phyloP scores from a whole-genome alignment of 2,797 vertebrate species.

The Anniella stebbinsi region DNA sequence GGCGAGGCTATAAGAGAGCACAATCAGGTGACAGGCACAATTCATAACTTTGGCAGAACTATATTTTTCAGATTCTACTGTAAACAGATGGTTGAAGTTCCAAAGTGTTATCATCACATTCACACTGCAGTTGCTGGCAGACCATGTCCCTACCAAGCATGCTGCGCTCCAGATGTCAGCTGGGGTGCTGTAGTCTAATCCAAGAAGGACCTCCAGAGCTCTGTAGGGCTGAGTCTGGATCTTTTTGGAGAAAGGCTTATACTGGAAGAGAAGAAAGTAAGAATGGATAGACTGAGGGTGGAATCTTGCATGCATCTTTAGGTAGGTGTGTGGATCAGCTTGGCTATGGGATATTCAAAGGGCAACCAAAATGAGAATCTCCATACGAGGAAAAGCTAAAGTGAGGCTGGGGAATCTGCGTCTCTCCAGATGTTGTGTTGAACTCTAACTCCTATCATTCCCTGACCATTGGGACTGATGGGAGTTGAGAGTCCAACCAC shows the following conservation, averaged over 20 bases:
- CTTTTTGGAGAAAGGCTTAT: conserved; percentile 89
- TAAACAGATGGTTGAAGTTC: conserved; percentile 5
- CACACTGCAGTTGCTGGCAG: not conserved
- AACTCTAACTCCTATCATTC: too few relatives aligned
- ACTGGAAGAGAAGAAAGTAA: conserved; percentile 76
- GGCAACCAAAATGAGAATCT: not conserved
- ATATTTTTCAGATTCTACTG: not conserved
- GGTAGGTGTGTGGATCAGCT: not conserved
- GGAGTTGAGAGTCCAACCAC: too few relatives aligned
- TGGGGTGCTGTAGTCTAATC: conserved; percentile 85
- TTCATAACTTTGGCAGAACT: not conserved
- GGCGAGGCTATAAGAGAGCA: not conserved
- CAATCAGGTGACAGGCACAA: not conserved
- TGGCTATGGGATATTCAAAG: not conserved
- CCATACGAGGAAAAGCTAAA: not conserved
- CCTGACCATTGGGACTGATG: too few relatives aligned
- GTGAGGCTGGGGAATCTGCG: too few relatives aligned
- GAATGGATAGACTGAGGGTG: not conserved
- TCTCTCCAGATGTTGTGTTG: too few relatives aligned
- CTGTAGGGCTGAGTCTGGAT: conserved; percentile 92
- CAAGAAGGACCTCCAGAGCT: conserved; percentile 89
- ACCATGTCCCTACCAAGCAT: conserved; percentile 83
- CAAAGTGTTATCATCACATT: not conserved
- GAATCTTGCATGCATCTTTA: not conserved
- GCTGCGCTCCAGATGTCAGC: conserved; percentile 91